A percentile compares a stretch with the other conserved stretches of the same genome.
These are phyloP conservation scores for Corythaeola cristata DNA, from an alignment of 2,113 vertebrate species.

Conservation along the genomic window DNA sequence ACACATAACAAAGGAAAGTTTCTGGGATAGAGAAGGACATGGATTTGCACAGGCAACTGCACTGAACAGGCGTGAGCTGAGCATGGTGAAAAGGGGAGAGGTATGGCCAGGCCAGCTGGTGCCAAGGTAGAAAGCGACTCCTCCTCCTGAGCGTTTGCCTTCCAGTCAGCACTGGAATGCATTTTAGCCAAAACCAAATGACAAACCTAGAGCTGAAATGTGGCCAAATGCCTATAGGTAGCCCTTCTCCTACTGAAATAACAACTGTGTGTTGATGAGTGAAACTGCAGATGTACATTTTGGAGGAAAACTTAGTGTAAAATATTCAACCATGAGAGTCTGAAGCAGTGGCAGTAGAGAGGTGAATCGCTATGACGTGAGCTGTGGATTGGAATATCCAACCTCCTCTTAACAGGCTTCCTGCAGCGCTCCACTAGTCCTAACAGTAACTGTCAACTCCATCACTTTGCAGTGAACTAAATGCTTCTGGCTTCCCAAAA, in stretches of 20 bases:
- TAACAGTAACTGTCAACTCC: neutral
- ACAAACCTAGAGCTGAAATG: neutral
- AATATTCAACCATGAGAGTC: neutral
- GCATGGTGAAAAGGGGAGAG: fast-evolving
- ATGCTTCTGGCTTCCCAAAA: neutral
- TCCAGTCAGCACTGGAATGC: neutral
- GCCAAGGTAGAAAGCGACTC: neutral
- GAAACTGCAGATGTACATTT: neutral
- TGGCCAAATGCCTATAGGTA: neutral
- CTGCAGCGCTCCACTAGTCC: neutral
- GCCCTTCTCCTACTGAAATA: neutral
- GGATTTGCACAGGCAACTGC: neutral
- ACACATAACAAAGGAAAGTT: neutral
- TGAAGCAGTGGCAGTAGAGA: neutral
- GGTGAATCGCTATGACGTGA: neutral
- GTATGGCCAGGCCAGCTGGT: neutral
- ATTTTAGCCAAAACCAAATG: neutral
- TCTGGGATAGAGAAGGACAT: neutral
- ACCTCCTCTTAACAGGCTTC: neutral
- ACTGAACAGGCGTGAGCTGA: neutral
- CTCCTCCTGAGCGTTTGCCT: neutral
- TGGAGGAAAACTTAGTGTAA: neutral
- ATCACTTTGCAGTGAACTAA: neutral
- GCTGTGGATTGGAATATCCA: neutral
- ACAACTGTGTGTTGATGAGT: neutral